phyloP scores from a whole-genome alignment of 2,888 invertebrate species.

The Aplocera efformata region DNA sequence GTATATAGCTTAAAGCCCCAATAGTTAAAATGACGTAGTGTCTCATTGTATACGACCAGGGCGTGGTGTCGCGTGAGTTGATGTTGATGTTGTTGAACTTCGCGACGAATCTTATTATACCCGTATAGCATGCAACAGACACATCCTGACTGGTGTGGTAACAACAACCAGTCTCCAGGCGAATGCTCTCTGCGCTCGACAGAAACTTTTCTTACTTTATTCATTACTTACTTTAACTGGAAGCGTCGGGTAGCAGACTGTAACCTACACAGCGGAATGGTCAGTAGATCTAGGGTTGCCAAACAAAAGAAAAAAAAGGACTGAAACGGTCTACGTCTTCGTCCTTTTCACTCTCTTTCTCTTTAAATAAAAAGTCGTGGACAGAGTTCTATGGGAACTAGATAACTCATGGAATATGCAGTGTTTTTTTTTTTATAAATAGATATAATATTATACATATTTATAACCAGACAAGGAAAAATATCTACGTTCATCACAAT shows the following conservation, averaged over 20 bases:
- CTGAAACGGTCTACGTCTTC: too few relatives aligned
- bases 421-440: too few relatives aligned
- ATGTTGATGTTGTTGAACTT: too few relatives aligned
- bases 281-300: conserved; percentile 20
- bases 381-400: too few relatives aligned
- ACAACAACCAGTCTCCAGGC: neutral
- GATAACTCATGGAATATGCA: too few relatives aligned
- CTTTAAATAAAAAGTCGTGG: too few relatives aligned
- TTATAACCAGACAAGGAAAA: too few relatives aligned
- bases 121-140: neutral
- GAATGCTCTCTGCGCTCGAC: conserved; percentile 9
- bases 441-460: too few relatives aligned
- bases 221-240: conserved; percentile 27
- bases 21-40: neutral
- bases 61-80: too few relatives aligned
- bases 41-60: neutral
- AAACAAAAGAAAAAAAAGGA: neutral
- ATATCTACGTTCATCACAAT: too few relatives aligned
- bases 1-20: too few relatives aligned
- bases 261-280: conserved; percentile 24
- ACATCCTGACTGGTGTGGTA: conserved; percentile 1
- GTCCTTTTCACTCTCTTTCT: too few relatives aligned
- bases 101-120: neutral
- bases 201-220: conserved; percentile 30
- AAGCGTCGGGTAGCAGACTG: conserved; percentile 21